These are phyloP conservation scores for Enoplosus armatus DNA, from an alignment of 2,797 vertebrate species.

Conservation along the genomic window DNA sequence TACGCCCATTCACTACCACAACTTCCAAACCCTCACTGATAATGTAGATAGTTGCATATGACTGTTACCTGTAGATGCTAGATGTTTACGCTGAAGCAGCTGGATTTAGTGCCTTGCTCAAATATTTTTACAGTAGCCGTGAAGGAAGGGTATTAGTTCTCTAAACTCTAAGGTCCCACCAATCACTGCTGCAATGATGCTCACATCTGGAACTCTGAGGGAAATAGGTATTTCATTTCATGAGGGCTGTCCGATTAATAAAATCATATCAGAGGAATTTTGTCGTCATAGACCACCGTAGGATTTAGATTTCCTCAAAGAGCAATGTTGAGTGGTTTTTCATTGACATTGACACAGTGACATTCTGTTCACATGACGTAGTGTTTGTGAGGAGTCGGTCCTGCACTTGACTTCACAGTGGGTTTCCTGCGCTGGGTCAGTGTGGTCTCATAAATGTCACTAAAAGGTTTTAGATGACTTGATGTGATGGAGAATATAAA, in stretches of 20 bases:
- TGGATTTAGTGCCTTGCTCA: neutral
- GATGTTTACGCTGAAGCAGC: neutral
- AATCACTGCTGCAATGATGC: neutral
- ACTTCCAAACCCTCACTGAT: neutral
- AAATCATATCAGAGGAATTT: constrained; percentile 29
- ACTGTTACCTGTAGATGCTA: neutral
- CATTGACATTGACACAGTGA: too few relatives aligned
- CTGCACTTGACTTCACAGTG: constrained; percentile 55
- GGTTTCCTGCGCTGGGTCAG: constrained; percentile 57
- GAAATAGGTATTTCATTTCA: constrained; percentile 11
- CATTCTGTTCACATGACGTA: constrained; percentile 66
- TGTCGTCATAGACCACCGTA: constrained; percentile 6
- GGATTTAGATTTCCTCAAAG: constrained; percentile 42
- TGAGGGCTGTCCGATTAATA: constrained; percentile 13
- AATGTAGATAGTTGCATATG: neutral
- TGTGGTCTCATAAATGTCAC: constrained; percentile 74
- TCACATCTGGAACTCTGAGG: neutral
- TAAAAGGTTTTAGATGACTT: constrained; percentile 51
- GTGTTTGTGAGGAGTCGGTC: constrained; percentile 40
- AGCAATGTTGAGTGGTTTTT: neutral
- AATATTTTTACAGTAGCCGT: neutral
- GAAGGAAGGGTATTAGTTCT: neutral
- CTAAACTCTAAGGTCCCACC: neutral
- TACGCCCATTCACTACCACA: neutral
- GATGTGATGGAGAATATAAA: constrained; percentile 54